These are phyloP conservation scores for Dascyllus trimaculatus DNA, from an alignment of 2,113 vertebrate genomes.

Conservation along the genomic window DNA sequence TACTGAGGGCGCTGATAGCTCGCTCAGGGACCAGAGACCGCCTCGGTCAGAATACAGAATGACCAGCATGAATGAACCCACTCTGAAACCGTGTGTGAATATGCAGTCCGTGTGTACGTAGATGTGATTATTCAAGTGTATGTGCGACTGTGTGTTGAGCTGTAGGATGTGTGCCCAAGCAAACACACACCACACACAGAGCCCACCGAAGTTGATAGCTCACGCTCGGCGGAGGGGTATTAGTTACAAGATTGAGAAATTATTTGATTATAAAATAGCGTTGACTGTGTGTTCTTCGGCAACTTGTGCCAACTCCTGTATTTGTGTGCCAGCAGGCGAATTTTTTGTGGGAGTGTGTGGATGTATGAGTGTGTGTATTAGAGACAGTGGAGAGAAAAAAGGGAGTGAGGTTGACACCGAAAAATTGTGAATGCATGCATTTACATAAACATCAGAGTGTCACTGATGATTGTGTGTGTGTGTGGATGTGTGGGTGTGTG, in stretches of 20 bases:
- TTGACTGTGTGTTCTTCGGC: constrained; percentile 62
- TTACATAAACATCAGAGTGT: constrained; percentile 27
- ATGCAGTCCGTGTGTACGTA: constrained; percentile 34
- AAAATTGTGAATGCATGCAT: constrained; percentile 44
- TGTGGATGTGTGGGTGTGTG: constrained; percentile 32
- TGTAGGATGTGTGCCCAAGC: constrained; percentile 66
- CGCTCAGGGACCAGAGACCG: neutral
- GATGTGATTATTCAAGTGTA: constrained; percentile 41
- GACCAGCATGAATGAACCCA: constrained; percentile 56
- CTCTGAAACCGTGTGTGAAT: constrained; percentile 49
- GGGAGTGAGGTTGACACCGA: constrained; percentile 34
- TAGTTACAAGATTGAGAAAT: constrained; percentile 76
- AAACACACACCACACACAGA: constrained; percentile 75
- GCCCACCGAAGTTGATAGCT: constrained; percentile 70
- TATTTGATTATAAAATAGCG: constrained; percentile 77
- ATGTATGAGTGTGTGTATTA: constrained; percentile 14
- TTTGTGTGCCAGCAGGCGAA: constrained; percentile 62
- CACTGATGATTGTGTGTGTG: neutral
- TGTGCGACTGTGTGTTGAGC: constrained; percentile 28
- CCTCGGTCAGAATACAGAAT: constrained; percentile 30
- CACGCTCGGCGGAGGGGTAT: constrained; percentile 54
- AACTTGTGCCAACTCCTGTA: constrained; percentile 60
- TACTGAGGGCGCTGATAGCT: constrained; percentile 68
- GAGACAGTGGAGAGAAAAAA: constrained; percentile 23
- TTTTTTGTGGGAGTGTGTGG: constrained; percentile 6